Evolutionary conservation across 2,888 invertebrate species (phyloP).

Genomic region (Epiblema foenella): DNA sequence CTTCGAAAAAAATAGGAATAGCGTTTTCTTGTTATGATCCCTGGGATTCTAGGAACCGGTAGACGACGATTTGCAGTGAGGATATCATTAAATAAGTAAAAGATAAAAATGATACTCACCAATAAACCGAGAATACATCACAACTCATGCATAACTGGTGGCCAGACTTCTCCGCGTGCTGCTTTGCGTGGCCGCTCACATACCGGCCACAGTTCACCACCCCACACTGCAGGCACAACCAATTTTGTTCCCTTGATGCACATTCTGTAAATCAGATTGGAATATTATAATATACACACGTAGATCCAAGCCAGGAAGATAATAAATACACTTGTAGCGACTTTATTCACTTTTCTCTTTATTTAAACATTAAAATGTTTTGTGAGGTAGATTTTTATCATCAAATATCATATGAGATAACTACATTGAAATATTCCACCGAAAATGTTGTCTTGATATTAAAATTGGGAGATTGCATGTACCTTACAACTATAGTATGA

Average conservation of each 20-base stretch:
- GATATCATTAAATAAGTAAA: neutral
- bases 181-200: constrained; percentile 90
- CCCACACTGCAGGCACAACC: constrained; percentile 92
- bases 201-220: constrained; percentile 91
- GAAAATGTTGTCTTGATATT: too few relatives aligned
- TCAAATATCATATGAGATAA: neutral
- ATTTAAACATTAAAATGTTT: neutral
- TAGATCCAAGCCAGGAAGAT: too few relatives aligned
- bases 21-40: too few relatives aligned
- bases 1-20: too few relatives aligned
- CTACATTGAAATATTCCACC: neutral
- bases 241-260: constrained; percentile 87
- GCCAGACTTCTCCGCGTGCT: constrained; percentile 86
- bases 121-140: constrained; percentile 89
- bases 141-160: constrained; percentile 92
- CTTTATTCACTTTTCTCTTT: neutral
- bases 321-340: too few relatives aligned
- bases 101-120: constrained; percentile 78
- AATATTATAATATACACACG: too few relatives aligned
- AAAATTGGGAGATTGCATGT: too few relatives aligned
- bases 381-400: neutral
- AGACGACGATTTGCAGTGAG: neutral
- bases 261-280: constrained; percentile 81
- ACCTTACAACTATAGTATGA: too few relatives aligned
- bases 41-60: too few relatives aligned